Percentiles rank a stretch among this genome's conserved stretches.
Evolutionary conservation across 2,113 vertebrate genomes (phyloP).

Genomic region (Cromileptes altivelis): DNA sequence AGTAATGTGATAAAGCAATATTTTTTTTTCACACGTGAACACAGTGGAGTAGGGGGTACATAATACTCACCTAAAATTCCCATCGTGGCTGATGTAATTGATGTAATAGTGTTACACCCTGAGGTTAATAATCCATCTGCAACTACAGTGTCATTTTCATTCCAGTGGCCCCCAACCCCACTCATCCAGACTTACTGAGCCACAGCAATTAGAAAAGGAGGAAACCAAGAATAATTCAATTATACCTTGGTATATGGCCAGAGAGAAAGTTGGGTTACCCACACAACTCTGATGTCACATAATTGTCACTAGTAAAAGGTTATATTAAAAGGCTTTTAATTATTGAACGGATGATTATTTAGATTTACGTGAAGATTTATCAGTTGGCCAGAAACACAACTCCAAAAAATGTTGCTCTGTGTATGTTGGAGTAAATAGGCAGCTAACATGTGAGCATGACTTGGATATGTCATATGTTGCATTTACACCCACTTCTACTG

Average conservation of each 20-base stretch:
- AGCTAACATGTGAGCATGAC: no score
- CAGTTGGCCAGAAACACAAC: no score
- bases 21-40: constrained; percentile 3
- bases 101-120: constrained; percentile 46
- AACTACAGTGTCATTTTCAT: constrained; percentile 42
- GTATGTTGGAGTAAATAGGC: not conserved
- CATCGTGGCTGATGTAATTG: constrained; percentile 55
- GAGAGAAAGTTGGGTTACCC: not conserved
- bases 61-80: constrained; percentile 5
- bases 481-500: not conserved
- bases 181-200: not conserved
- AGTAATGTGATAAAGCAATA: constrained; percentile 21
- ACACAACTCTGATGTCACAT: not conserved
- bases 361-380: no score
- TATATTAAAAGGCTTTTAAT: not conserved
- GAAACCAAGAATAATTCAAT: not conserved
- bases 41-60: not conserved
- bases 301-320: not conserved
- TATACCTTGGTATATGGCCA: not conserved
- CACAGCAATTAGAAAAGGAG: not conserved
- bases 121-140: constrained; percentile 47
- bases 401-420: not conserved
- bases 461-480: not conserved
- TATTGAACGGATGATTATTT: not conserved
- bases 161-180: not conserved